Percentiles rank a stretch among this genome's conserved stretches.
Evolutionary conservation across 2,888 invertebrate genomes (phyloP).

Genomic region (Eustalomyia histrio): DNA sequence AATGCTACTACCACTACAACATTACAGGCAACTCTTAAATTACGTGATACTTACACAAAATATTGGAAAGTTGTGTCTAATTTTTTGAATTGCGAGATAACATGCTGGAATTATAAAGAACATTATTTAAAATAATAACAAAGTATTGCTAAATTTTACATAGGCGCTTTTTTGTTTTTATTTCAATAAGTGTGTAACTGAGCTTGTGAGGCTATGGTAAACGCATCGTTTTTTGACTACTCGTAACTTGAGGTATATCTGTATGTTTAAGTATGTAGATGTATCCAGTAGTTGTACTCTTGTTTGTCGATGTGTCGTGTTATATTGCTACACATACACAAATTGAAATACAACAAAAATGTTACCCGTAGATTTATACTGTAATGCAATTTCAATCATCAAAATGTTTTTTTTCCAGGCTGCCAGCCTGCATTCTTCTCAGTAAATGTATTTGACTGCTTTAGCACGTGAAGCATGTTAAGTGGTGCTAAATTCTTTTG

Average conservation of each 20-base stretch:
- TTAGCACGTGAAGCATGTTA: slow-evolving; percentile 61
- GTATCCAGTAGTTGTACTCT: not conserved
- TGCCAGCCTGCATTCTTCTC: slow-evolving; percentile 25
- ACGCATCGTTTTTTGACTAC: too few species aligned
- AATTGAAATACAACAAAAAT: not conserved
- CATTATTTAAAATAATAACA: too few species aligned
- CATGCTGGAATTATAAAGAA: too few species aligned
- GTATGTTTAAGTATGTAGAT: not conserved
- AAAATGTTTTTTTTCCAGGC: slow-evolving; percentile 21
- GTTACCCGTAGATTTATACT: slow-evolving; percentile 33
- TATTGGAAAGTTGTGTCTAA: too few species aligned
- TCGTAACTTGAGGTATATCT: too few species aligned
- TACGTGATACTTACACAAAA: too few species aligned
- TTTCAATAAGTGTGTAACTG: too few species aligned
- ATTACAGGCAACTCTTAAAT: not conserved
- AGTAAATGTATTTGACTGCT: slow-evolving; percentile 34
- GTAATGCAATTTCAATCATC: slow-evolving; percentile 46
- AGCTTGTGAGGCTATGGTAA: too few species aligned
- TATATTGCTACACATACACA: not conserved
- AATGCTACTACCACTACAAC: not conserved
- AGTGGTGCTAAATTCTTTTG: slow-evolving; percentile 51
- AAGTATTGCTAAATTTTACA: too few species aligned
- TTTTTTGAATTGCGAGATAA: too few species aligned
- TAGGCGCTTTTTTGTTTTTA: too few species aligned
- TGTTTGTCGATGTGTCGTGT: not conserved